Base-by-base conservation (phyloP, 2,888 invertebrate genomes). In the Coleophora deauratella region DNA sequence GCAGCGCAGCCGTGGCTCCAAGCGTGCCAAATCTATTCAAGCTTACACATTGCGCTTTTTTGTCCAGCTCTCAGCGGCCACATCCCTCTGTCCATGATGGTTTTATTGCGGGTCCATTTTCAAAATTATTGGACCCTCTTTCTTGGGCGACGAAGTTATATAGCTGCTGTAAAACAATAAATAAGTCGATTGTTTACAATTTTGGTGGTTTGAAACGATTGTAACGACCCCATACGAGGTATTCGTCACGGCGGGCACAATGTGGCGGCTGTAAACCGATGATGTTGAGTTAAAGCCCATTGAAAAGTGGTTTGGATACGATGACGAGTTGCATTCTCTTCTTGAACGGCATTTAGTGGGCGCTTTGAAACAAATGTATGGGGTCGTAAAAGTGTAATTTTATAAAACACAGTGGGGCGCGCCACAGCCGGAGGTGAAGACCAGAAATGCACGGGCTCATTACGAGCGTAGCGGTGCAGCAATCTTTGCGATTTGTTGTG, bases 161-260 rank as follows among this genome's bases (percentile, higher is more conserved):
- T 75, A 64, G 68, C 62, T 61, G 75, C 69, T 67, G 76, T 84
- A 80, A 84, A 84, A 84, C 76, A 80, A 82, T 84, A 80, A 82
- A 82, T 77, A 72, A 70, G 59, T 47, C 52, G 59, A 76, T 80
- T 79, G 80, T 81, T 79, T 78, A 75, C 70, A 63, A 61, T 70
- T 64, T 66, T 72, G 52, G 75, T 72, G 68, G 69, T 66, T 62
- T 62, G 50, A 49, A 41, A 49, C 55, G 54, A 59, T 65, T 65
- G 60, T 43, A 36, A 58, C 37, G 77, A 70, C 78, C 77, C 77
- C 79, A 74, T 75, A 63, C 68, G 71, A 70, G 56, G 65, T 44
- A 54, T 44, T 72, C 44, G 77, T 62, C 66, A 68, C 61, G 72
- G 15, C 30, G 21, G 31, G 59, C 49, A 60, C 61, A 60, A 64